Evolutionary conservation across 2,113 vertebrate genomes (phyloP), one percentile per base, ranked within the genome.

Genomic region (Dasyornis broadbenti): DNA sequence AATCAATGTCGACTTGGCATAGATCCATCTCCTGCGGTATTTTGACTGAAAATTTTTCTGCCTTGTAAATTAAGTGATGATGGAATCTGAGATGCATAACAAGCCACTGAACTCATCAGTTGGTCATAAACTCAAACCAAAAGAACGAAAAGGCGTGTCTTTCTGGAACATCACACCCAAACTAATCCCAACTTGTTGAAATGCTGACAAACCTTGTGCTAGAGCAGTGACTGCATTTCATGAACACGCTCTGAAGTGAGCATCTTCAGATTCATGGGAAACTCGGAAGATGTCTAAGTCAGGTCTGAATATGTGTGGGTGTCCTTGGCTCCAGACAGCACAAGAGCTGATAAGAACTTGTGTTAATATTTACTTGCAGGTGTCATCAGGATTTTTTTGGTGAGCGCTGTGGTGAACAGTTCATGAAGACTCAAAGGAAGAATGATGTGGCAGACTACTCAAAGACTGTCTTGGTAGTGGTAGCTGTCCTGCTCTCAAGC

Each of bases 371-470:
- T 96, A 50, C 91, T 93, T 97, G 83, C 92, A 98, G 98, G 40
- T 98, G 98, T 83, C 84, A 97, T 91, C 93, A 94, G 39, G 96
- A 98, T 75, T 98, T 97, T 81, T 98, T 97, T 95, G 98, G 98
- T 49, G 98, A 98, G 77, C 97, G 98, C 33, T 98, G 98, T 90
- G 98, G 97, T 61, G 98, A 97, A 77, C 98, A 97, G 66, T 97
- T 94, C 94, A 98, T 98, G 98, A 98, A 98, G 96, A 97, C 96
- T 49, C 97, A 97, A 17, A 97, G 56, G 35, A 92, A 80, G 37
- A 87, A 95, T 26, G 94, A 97, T 57, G 80, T 86, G 22, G 79
- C 94, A 88, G 94, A 96, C 81, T 93, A 96, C n/a, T 97, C 98
- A 6, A 97, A 97, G 94, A 97, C 97, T 8, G 91, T 95, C 4